A percentile compares a stretch with the other conserved stretches of the same genome.
phyloP scores from a whole-genome alignment of 2,113 vertebrate species.

The Serilophus lunatus region DNA sequence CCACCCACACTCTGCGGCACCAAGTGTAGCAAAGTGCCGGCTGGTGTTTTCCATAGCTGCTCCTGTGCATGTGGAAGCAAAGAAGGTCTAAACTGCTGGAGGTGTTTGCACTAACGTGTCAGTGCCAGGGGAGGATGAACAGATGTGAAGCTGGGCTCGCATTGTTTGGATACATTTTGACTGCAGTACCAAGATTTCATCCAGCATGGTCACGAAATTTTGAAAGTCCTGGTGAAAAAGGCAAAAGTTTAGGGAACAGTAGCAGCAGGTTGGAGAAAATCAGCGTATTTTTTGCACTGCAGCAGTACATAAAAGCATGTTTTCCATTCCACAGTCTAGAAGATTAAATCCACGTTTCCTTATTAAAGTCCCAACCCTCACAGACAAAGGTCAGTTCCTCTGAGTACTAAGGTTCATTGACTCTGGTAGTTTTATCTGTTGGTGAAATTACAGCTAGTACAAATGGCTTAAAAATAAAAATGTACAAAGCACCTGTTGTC shows the following conservation, averaged over 20 bases:
- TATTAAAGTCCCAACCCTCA: neutral
- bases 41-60: neutral
- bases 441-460: neutral
- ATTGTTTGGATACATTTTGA: conserved; percentile 76
- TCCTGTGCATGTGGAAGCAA: neutral
- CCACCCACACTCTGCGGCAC: neutral
- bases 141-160: conserved; percentile 76
- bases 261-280: neutral
- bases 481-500: neutral
- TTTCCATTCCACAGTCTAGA: neutral
- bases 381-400: neutral
- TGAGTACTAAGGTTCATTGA: neutral
- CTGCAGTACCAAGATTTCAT: conserved; percentile 81
- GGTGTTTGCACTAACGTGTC: neutral
- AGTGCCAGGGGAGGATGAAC: conserved; percentile 18
- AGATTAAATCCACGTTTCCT: neutral
- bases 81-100: conserved; percentile 23
- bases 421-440: neutral
- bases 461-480: neutral
- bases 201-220: conserved; percentile 78
- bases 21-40: neutral
- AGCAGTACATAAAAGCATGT: neutral
- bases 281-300: neutral
- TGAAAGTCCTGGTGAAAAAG: conserved; percentile 78
- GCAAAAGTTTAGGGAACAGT: neutral